Evolutionary conservation across 2,888 invertebrate genomes (phyloP), one percentile per base, ranked within the genome.

Genomic region (Agapostemon virescens): DNA sequence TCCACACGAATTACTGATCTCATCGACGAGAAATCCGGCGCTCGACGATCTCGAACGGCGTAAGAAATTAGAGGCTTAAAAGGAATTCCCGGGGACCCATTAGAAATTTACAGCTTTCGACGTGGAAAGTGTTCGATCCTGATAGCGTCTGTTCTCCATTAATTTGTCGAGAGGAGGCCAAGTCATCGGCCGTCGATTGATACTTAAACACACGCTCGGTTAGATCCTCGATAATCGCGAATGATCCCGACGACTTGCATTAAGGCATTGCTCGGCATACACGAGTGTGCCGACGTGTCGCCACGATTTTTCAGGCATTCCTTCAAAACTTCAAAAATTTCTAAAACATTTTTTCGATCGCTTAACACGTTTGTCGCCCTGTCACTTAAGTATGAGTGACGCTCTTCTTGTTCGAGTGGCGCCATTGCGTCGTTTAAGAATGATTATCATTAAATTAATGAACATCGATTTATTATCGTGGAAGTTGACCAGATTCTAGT

Each of bases 61-160:
- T 49, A 20, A 33, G 15, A 61, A 36, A 40, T 45, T 49, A 26
- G 33, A 55, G 42, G 20, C n/a, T 70, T 67, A 26, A 74, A 78
- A 61, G 74, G 69, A 40, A 70, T 73, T 45, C 45, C 17, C 58
- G 17, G 63, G 17, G 45, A 55, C 38, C 66, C 73, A 55, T 74
- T 74, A 78, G 42, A 73, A 74, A 73, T 77, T 77, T 66, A 73
- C 9, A 55, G 64, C 30, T 73, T 49, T 55, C 77, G 66, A 64
- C 69, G 66, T 36, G 38, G 61, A 70, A 63, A 55, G 69, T 58
- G 33, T 38, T 49, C 64, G 71, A 30, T 5, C 38, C 30, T 68
- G 70, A 79, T 70, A 79, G 70, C 9, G 63, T 64, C 26, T 42
- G 33, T 49, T 78, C 40, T 70, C 67, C 74, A 67, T 78, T 74